Evolutionary conservation across 2,113 vertebrate genomes (phyloP), one percentile per base, ranked within the genome.

Genomic region (Aepyceros melampus): DNA sequence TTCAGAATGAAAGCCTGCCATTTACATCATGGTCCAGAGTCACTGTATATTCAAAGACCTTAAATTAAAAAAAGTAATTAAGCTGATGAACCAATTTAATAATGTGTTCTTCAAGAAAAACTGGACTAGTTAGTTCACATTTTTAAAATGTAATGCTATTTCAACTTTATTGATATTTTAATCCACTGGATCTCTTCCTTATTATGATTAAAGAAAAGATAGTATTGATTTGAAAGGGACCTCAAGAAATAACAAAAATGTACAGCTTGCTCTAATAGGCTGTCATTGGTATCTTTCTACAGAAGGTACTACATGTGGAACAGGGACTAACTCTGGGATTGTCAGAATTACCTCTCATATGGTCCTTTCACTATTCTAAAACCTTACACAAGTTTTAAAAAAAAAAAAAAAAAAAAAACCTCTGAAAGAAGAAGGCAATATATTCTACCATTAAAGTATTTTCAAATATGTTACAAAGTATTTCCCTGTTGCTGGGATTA

Each of bases 401-500:
- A 6, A 95, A 71, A 90, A 33, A 82, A n/a, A n/a, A n/a, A n/a
- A 21, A 95, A 67, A 90, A 62, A 76, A 29, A 76, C 21, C 3
- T 62, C 25, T 17, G 40, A 91, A 91, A 97, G 60, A 55, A 97
- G 49, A 87, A 0, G 2, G 56, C 53, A 91, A 64, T 93, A 76
- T 55, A n/a, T 79, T 95, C 58, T 33, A 83, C 29, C 93, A 19
- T 93, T 92, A 93, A 97, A 95, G 29, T 89, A 87, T 87, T 97
- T 97, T 85, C 56, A 95, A 87, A 96, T 98, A 93, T 95, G 96
- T 97, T 62, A 56, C 31, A n/a, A 94, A 93, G 55, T 33, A 79
- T 93, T 97, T 96, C 23, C 33, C 31, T 94, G 21, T 3, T 92
- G 7, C 78, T 91, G 33, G 55, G 94, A 13, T 93, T 97, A 96